Conservation (phyloP, 2,113 vertebrate genomes). For the Spea multiplicata region DNA sequence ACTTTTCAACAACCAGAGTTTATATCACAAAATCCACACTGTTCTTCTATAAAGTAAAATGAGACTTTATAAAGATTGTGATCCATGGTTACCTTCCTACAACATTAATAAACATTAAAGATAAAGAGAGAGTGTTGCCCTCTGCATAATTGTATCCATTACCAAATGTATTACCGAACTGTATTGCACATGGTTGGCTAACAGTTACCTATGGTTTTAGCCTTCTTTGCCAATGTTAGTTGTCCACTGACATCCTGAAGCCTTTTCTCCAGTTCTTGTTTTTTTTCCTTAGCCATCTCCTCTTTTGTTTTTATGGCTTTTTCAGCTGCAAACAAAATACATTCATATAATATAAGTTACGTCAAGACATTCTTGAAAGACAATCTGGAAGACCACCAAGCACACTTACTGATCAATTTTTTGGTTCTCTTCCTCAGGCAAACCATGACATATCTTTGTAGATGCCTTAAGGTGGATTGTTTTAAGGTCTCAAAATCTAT, state of each 20-base stretch:
- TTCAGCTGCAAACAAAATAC: slow-evolving; percentile 56
- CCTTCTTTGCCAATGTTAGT: slow-evolving; percentile 58
- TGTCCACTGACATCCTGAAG: slow-evolving; percentile 61
- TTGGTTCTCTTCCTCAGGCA: slow-evolving; percentile 72
- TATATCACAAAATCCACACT: too few relatives aligned
- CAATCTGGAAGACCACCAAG: slow-evolving; percentile 4
- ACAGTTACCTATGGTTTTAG: slow-evolving; percentile 59
- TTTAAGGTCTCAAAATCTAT: slow-evolving; percentile 87
- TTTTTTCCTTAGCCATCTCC: slow-evolving; percentile 59
- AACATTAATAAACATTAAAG: too few relatives aligned
- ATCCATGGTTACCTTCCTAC: too few relatives aligned
- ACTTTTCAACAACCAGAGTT: too few relatives aligned
- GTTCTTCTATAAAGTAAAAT: too few relatives aligned
- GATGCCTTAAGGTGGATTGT: slow-evolving; percentile 76
- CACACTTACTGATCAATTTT: slow-evolving; percentile 66
- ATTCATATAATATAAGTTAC: slow-evolving; percentile 1
- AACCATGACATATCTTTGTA: slow-evolving; percentile 76
- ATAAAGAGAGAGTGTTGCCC: too few relatives aligned
- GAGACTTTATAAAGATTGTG: too few relatives aligned
- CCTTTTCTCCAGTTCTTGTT: slow-evolving; percentile 60
- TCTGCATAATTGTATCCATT: too few relatives aligned
- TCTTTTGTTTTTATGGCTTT: slow-evolving; percentile 62
- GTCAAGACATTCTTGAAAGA: neutral
- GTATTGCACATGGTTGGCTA: neutral
- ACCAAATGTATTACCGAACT: neutral